phyloP scores from a whole-genome alignment of 2,888 invertebrate species.

The Chironomus tentans region DNA sequence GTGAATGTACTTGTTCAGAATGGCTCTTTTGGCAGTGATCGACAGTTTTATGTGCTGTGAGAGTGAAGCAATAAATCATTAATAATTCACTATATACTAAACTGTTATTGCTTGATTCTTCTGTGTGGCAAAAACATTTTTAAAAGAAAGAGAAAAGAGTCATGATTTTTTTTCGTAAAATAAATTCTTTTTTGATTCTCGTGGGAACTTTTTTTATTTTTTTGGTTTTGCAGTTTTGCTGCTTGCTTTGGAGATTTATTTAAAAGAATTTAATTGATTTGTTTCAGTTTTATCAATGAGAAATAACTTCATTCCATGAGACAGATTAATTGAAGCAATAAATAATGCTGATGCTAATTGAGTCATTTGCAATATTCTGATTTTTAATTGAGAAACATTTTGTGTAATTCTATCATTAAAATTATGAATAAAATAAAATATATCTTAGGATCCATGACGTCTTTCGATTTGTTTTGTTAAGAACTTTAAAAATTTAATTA shows the following conservation, averaged over 20 bases:
- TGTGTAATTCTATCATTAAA: too few species aligned
- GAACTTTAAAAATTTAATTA: too few species aligned
- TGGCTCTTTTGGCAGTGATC: not conserved
- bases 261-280: not conserved
- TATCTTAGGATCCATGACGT: too few species aligned
- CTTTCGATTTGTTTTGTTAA: too few species aligned
- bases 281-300: not conserved
- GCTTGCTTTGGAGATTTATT: not conserved
- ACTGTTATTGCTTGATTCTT: not conserved
- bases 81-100: not conserved
- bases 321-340: not conserved
- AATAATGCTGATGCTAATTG: too few species aligned
- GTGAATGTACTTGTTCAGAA: not conserved
- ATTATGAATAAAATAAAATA: too few species aligned
- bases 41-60: not conserved
- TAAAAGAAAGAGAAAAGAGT: not conserved
- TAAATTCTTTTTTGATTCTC: not conserved
- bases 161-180: not conserved
- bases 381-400: too few species aligned
- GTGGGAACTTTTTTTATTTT: not conserved
- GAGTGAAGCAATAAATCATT: conserved; percentile 3
- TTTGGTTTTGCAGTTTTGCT: not conserved
- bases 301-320: not conserved
- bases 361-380: too few species aligned
- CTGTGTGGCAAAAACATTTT: not conserved